Evolutionary conservation across 2,113 vertebrate genomes (phyloP).

Genomic region (Crypturellus undulatus): DNA sequence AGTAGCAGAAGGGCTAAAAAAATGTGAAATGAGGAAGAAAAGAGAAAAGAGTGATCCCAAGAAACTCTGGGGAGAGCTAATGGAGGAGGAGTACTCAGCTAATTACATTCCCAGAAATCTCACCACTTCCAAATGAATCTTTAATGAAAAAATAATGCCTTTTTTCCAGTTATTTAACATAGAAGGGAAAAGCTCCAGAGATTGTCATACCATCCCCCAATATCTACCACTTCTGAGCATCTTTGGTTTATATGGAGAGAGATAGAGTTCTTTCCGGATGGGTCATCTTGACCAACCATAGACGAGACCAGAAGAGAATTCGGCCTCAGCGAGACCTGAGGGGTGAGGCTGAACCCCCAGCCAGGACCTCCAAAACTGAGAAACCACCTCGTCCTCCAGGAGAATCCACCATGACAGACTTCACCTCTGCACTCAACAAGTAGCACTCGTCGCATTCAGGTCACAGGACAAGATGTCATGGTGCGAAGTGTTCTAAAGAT

Average conservation of each 20-base stretch:
- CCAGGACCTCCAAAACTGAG: background rate
- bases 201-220: background rate
- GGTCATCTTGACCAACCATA: background rate
- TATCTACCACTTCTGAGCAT: background rate
- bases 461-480: background rate
- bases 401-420: background rate
- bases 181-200: background rate
- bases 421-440: background rate
- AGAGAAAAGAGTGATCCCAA: constrained; percentile 12
- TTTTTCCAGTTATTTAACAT: constrained; percentile 34
- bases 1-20: background rate
- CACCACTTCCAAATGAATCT: constrained; percentile 61
- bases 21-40: constrained; percentile 52
- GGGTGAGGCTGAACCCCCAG: background rate
- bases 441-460: background rate
- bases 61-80: constrained; percentile 52
- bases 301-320: background rate
- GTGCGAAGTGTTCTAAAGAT: background rate
- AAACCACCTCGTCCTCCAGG: background rate
- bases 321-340: background rate
- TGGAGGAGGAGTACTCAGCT: constrained; percentile 54
- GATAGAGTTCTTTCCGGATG: background rate
- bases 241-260: background rate
- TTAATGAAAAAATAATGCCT: constrained; percentile 62
- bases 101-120: constrained; percentile 57